phyloP scores from a whole-genome alignment of 2,888 invertebrate genomes.

The Drosophila buzzatii region DNA sequence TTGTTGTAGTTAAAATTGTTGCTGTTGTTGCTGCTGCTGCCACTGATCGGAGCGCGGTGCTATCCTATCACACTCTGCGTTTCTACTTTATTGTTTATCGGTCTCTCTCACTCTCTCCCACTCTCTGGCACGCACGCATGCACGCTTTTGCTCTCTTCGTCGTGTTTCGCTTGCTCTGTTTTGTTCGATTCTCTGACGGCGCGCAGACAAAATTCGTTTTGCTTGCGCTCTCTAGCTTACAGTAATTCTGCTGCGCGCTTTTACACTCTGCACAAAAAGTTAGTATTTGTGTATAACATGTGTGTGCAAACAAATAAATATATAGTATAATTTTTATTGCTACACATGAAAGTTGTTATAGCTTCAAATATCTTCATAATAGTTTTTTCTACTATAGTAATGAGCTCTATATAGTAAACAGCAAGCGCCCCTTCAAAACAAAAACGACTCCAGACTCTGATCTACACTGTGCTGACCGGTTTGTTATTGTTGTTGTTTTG shows the following conservation, averaged over 20 bases:
- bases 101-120: slow-evolving; percentile 28
- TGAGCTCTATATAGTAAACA: not conserved
- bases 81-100: slow-evolving; percentile 57
- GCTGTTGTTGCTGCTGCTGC: slow-evolving; percentile 28
- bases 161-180: slow-evolving; percentile 20
- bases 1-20: slow-evolving; percentile 35
- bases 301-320: not conserved
- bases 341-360: not conserved
- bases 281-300: not conserved
- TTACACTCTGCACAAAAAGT: slow-evolving; percentile 67
- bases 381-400: not conserved
- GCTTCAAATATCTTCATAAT: not conserved
- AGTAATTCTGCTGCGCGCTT: slow-evolving; percentile 38
- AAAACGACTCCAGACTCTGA: slow-evolving; percentile 11
- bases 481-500: slow-evolving; percentile 54
- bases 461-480: slow-evolving; percentile 44
- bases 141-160: slow-evolving; percentile 16
- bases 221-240: slow-evolving; percentile 33
- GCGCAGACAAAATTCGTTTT: slow-evolving; percentile 43
- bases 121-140: slow-evolving; percentile 26
- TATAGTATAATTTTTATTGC: not conserved
- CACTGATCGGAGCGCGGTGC: slow-evolving; percentile 49
- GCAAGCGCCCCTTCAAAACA: not conserved
- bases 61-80: slow-evolving; percentile 52
- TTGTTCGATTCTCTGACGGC: slow-evolving; percentile 22